Conservation (phyloP, 1,140 invertebrate species). For the Meloidogyne chitwoodi region DNA sequence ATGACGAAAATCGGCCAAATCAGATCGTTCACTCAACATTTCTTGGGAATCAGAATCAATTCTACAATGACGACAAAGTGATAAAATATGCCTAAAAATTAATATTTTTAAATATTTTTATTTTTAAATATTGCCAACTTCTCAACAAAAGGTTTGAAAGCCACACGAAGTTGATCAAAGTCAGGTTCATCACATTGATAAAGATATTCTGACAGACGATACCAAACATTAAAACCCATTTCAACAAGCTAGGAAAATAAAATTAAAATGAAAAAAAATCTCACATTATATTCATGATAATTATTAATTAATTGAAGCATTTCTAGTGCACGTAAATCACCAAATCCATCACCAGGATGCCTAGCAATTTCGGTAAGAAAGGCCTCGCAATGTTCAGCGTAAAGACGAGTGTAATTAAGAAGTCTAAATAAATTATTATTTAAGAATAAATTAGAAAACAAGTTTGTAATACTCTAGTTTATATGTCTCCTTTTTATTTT, state of each 20-base stretch:
- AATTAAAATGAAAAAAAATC: neutral
- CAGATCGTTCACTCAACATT: constrained; percentile 80
- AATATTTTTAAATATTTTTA: neutral
- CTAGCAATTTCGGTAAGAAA: constrained; percentile 78
- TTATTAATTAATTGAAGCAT: constrained; percentile 83
- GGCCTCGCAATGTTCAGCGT: constrained; percentile 86
- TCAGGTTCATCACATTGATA: constrained; percentile 79
- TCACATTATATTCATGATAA: constrained; percentile 90
- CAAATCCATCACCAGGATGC: constrained; percentile 63
- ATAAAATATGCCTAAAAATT: constrained; percentile 69
- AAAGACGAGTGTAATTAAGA: constrained; percentile 86
- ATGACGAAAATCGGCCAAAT: constrained; percentile 79
- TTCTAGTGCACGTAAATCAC: constrained; percentile 80
- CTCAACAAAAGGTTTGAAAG: constrained; percentile 85
- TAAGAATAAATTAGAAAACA: too few relatives aligned
- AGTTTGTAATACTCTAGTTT: too few relatives aligned
- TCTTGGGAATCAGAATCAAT: constrained; percentile 83
- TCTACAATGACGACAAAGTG: constrained; percentile 72
- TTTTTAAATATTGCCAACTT: constrained; percentile 64
- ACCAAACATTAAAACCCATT: constrained; percentile 93
- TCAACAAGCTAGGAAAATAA: constrained; percentile 74
- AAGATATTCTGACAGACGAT: constrained; percentile 84
- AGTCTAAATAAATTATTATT: constrained; percentile 67
- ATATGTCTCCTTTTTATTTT: too few relatives aligned
- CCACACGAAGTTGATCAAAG: constrained; percentile 65